phyloP scores from a whole-genome alignment of 2,797 vertebrate species.

The Danio albolineatus region DNA sequence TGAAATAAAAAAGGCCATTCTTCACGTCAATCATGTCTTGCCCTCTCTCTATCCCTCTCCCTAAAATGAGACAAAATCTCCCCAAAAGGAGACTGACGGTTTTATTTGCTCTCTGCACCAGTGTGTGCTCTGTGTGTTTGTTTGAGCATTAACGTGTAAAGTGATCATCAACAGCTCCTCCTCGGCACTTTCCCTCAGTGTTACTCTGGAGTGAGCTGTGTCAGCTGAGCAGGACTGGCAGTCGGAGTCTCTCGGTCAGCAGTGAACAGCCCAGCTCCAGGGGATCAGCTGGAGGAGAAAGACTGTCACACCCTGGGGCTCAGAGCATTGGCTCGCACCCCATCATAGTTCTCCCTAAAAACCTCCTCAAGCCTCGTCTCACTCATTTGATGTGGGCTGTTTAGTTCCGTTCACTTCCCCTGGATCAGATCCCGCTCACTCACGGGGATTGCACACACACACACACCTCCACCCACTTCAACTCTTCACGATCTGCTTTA shows the following conservation, averaged over 20 bases:
- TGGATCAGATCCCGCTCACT: slow-evolving; percentile 60
- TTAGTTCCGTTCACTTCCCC: slow-evolving; percentile 73
- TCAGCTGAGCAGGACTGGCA: slow-evolving; percentile 34
- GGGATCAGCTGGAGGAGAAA: slow-evolving; percentile 50
- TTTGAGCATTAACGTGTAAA: slow-evolving; percentile 48
- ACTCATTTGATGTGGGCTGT: slow-evolving; percentile 72
- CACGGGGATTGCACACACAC: slow-evolving; percentile 61
- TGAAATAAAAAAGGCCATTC: too few species aligned
- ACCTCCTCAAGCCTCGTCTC: slow-evolving; percentile 68
- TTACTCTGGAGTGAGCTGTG: slow-evolving; percentile 47
- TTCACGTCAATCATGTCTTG: too few species aligned
- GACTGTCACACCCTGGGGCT: slow-evolving; percentile 34
- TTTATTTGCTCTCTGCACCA: slow-evolving; percentile 19
- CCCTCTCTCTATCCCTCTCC: too few species aligned
- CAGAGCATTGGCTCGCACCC: slow-evolving; percentile 22
- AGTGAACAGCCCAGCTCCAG: slow-evolving; percentile 46
- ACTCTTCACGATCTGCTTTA: slow-evolving; percentile 71
- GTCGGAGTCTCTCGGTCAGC: slow-evolving; percentile 49
- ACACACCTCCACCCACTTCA: slow-evolving; percentile 60
- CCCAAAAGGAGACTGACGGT: not conserved
- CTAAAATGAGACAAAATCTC: too few species aligned
- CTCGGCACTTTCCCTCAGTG: slow-evolving; percentile 48
- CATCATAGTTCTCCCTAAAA: slow-evolving; percentile 55
- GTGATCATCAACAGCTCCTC: slow-evolving; percentile 50
- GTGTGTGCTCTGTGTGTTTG: slow-evolving; percentile 14